Conservation (phyloP, 2,797 vertebrate species). For the Setipinna tenuifilis region DNA sequence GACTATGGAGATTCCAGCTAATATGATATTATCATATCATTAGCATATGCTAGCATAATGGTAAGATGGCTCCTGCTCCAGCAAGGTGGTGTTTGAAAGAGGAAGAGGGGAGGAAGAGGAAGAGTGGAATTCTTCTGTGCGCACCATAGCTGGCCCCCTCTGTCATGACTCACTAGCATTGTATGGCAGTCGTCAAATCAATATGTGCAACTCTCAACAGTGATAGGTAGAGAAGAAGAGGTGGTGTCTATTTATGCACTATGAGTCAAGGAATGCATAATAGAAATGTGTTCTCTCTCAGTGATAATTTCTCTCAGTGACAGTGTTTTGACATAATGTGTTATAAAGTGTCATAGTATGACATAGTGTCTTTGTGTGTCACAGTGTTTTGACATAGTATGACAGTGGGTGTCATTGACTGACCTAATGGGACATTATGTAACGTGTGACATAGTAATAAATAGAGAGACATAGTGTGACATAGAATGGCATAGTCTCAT, state of each 20-base stretch:
- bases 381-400: too few relatives aligned
- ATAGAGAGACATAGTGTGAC: too few relatives aligned
- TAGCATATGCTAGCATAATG: background rate
- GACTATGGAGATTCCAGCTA: background rate
- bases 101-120: background rate
- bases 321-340: too few relatives aligned
- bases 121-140: background rate
- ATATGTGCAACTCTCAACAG: background rate
- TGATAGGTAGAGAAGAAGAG: background rate
- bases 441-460: too few relatives aligned
- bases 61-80: background rate
- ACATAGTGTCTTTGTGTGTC: too few relatives aligned
- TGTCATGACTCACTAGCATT: background rate
- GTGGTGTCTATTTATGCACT: background rate
- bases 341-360: too few relatives aligned
- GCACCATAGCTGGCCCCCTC: background rate
- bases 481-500: too few relatives aligned
- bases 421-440: too few relatives aligned
- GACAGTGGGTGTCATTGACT: too few relatives aligned
- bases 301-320: too few relatives aligned
- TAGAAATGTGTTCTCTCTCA: too few relatives aligned
- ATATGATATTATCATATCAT: too few relatives aligned
- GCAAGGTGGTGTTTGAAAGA: background rate
- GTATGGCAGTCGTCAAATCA: background rate
- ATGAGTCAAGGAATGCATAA: background rate